Conservation (phyloP, 1,140 invertebrate species). For the Pachypsylla venusta region DNA sequence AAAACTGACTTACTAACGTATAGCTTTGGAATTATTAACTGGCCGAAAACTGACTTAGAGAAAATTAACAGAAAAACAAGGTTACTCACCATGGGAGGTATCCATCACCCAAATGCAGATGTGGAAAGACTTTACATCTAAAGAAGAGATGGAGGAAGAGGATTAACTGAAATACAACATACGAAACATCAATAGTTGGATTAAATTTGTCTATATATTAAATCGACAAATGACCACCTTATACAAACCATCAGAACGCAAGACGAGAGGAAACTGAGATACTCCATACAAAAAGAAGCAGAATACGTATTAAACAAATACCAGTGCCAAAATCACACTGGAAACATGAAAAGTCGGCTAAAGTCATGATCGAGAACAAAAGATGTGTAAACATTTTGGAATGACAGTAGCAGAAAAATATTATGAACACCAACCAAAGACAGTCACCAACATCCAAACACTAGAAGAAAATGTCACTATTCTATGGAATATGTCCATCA, state of each 20-base stretch:
- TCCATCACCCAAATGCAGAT: slow-evolving; percentile 16
- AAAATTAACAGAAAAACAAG: slow-evolving; percentile 15
- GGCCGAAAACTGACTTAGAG: neutral
- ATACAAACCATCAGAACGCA: too few relatives aligned
- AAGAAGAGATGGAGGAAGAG: slow-evolving; percentile 14
- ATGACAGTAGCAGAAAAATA: neutral
- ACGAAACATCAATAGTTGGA: neutral
- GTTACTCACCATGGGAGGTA: slow-evolving; percentile 12
- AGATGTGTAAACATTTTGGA: neutral
- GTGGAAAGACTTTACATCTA: slow-evolving; percentile 15
- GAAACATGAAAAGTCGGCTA: too few relatives aligned
- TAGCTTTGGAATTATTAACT: neutral
- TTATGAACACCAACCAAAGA: neutral
- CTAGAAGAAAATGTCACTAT: neutral
- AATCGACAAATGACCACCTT: too few relatives aligned
- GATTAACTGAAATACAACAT: neutral
- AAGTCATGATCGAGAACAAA: too few relatives aligned
- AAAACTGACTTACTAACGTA: too few relatives aligned
- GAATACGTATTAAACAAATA: too few relatives aligned
- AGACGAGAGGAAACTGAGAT: too few relatives aligned
- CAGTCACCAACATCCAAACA: neutral
- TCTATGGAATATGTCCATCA: neutral
- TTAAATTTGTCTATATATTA: too few relatives aligned
- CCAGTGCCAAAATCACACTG: too few relatives aligned
- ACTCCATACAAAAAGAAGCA: too few relatives aligned